phyloP scores from a whole-genome alignment of 1,140 invertebrate genomes.

The Lineus longissimus region DNA sequence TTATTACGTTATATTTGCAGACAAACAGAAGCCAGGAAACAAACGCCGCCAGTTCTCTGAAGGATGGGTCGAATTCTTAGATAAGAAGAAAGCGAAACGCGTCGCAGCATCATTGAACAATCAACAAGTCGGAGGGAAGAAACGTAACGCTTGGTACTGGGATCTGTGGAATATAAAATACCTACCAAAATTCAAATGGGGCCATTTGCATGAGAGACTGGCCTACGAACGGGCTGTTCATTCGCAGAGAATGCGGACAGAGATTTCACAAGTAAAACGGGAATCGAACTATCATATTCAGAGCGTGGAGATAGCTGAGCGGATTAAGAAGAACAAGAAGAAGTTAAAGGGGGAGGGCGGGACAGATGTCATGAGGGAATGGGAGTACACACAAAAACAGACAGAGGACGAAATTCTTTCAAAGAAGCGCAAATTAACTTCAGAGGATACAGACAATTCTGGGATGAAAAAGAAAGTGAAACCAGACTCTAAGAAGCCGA shows the following conservation, averaged over 20 bases:
- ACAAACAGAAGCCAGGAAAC: slow-evolving; percentile 31
- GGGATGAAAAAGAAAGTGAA: slow-evolving; percentile 15
- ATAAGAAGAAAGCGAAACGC: slow-evolving; percentile 81
- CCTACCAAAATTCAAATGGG: slow-evolving; percentile 86
- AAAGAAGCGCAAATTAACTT: slow-evolving; percentile 20
- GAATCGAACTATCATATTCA: slow-evolving; percentile 80
- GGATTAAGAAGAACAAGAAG: slow-evolving; percentile 58
- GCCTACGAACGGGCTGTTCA: slow-evolving; percentile 84
- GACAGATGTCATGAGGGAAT: slow-evolving; percentile 14
- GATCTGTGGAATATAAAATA: slow-evolving; percentile 95
- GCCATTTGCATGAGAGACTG: slow-evolving; percentile 85
- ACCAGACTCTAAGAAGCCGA: slow-evolving; percentile 16
- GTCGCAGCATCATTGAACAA: slow-evolving; percentile 80
- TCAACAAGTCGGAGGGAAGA: slow-evolving; percentile 77
- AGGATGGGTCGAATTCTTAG: slow-evolving; percentile 95
- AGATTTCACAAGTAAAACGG: slow-evolving; percentile 82
- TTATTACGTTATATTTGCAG: not conserved
- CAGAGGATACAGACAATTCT: not conserved
- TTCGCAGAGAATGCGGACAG: slow-evolving; percentile 78
- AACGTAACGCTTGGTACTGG: slow-evolving; percentile 82
- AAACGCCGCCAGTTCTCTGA: slow-evolving; percentile 70
- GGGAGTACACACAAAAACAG: slow-evolving; percentile 29
- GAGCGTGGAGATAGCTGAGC: slow-evolving; percentile 76
- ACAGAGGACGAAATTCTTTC: slow-evolving; percentile 42
- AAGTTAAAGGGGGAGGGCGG: slow-evolving; percentile 20